These are phyloP conservation scores for Sebastes elongatus DNA, from an alignment of 2,797 vertebrate species.

Conservation along the genomic window DNA sequence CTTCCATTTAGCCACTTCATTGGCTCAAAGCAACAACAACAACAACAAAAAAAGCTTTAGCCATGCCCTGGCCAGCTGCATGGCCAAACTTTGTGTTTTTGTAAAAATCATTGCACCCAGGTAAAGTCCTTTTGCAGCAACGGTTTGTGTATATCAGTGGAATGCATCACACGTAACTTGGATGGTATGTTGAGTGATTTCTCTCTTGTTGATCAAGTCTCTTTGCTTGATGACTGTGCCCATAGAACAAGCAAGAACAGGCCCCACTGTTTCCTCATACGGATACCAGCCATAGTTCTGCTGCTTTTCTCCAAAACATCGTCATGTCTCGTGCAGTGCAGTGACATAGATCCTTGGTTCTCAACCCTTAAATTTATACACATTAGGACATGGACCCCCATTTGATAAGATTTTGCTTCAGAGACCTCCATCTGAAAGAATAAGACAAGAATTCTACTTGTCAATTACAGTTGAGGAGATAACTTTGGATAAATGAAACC, in stretches of 20 bases:
- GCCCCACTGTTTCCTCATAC: slow-evolving; percentile 49
- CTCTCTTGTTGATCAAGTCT: neutral
- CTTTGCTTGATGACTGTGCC: neutral
- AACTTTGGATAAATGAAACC: too few relatives aligned
- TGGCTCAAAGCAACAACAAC: neutral
- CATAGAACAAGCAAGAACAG: slow-evolving; percentile 59
- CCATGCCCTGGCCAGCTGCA: neutral
- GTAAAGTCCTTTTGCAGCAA: neutral
- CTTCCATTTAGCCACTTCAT: neutral
- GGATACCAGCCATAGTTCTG: slow-evolving; percentile 43
- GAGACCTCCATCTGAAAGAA: too few relatives aligned
- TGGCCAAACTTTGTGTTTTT: neutral
- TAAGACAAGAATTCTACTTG: too few relatives aligned
- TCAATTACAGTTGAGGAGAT: too few relatives aligned
- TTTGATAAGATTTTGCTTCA: too few relatives aligned
- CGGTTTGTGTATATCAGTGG: neutral
- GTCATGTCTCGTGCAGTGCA: neutral
- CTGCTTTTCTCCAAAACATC: slow-evolving; percentile 25
- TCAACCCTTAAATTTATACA: too few relatives aligned
- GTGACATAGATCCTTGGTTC: neutral
- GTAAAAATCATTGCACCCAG: neutral
- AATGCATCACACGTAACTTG: neutral
- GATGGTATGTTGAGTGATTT: neutral
- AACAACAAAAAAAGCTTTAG: neutral
- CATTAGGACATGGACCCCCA: too few relatives aligned